Conservation (phyloP, 2,888 invertebrate species). For the Stenolophus ochropezus region DNA sequence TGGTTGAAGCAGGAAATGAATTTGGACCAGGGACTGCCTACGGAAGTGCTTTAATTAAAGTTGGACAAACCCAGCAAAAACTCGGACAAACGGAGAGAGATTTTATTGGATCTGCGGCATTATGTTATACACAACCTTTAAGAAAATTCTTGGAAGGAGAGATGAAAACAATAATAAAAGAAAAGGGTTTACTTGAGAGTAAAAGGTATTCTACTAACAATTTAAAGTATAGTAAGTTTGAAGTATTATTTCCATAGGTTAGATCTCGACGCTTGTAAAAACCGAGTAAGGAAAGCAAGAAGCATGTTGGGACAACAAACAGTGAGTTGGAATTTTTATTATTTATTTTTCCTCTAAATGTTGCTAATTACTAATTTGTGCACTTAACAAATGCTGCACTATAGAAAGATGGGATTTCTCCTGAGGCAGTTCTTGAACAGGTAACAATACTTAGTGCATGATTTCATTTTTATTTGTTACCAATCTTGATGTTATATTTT, state of each 20-base stretch:
- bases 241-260: slow-evolving; percentile 75
- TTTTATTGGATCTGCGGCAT: slow-evolving; percentile 85
- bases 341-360: slow-evolving; percentile 61
- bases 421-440: slow-evolving; percentile 84
- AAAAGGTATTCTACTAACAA: slow-evolving; percentile 80
- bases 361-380: slow-evolving; percentile 61
- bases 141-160: slow-evolving; percentile 91
- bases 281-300: slow-evolving; percentile 88
- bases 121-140: slow-evolving; percentile 89
- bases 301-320: slow-evolving; percentile 85
- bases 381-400: slow-evolving; percentile 71
- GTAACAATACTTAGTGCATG: slow-evolving; percentile 72
- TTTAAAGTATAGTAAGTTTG: slow-evolving; percentile 44
- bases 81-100: slow-evolving; percentile 91
- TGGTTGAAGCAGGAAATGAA: slow-evolving; percentile 90
- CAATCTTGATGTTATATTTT: slow-evolving; percentile 16
- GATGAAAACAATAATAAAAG: slow-evolving; percentile 90
- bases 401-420: slow-evolving; percentile 85
- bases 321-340: slow-evolving; percentile 75
- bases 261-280: slow-evolving; percentile 93
- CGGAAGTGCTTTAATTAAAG: slow-evolving; percentile 91
- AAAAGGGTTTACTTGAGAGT: slow-evolving; percentile 82
- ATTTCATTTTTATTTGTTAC: slow-evolving; percentile 1
- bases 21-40: slow-evolving; percentile 90
- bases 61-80: slow-evolving; percentile 90